Evolutionary conservation across 2,888 invertebrate species (phyloP), one percentile per base, ranked within the genome.

Genomic region (Drosophila pegasa): DNA sequence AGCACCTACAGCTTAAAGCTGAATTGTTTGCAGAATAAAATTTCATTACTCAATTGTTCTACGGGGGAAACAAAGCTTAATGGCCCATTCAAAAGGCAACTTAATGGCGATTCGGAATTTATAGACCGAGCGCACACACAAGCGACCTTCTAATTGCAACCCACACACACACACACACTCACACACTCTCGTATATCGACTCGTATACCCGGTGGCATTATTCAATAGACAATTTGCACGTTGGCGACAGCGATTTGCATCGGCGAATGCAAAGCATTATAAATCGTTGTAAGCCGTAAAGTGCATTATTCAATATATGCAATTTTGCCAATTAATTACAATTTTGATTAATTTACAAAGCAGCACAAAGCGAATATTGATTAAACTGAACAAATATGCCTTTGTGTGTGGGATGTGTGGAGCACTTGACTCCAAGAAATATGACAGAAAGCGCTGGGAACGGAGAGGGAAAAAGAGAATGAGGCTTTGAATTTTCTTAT

Each of bases 251-350:
- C 69, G 61, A 82, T 80, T 80, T 84, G 70, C 84, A 83, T 81
- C 76, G 73, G 69, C 66, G 52, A 71, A 67, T 75, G 75, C 76
- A 71, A 67, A 55, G 55, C 45, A 52, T 54, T 64, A 87, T 84
- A 87, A 84, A 84, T 84, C 78, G 78, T 67, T 67, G 64, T 56
- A 50, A 50, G 66, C 66, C 63, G 78, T 67, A 78, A 87, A 82
- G 80, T 84, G 85, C 82, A 87, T 68, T 73, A 75, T 78, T 87
- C 75, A 84, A 85, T 85, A 77, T 72, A 79, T 75, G 74, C 63
- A 68, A 85, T 82, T 77, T 82, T 85, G 83, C 82, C 88, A 82
- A 84, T 84, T 86, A 86, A 84, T 84, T 86, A 75, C 57, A 25
- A 16, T 51, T 79, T 80, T 86, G 75, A 86, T 75, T 84, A 86